Conservation (phyloP, 2,113 vertebrate genomes). For the Oncorhynchus clarkii region DNA sequence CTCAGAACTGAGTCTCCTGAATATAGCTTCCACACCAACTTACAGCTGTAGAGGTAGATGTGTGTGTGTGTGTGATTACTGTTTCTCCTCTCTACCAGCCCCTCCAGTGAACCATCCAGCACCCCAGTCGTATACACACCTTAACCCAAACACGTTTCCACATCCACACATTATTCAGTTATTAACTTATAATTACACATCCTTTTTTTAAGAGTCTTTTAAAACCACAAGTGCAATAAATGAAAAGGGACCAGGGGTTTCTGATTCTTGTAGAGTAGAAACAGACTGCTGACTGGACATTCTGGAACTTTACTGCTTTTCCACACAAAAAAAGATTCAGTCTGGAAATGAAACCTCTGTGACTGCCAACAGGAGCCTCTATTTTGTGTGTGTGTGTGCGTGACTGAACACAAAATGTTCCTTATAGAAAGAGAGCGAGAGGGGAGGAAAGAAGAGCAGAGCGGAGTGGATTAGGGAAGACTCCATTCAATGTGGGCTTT, state of each 20-base stretch:
- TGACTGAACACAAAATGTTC: neutral
- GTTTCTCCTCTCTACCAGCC: constrained; percentile 26
- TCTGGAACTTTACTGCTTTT: constrained; percentile 56
- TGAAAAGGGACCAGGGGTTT: constrained; percentile 41
- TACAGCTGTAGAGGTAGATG: constrained; percentile 42
- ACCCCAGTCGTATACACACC: constrained; percentile 60
- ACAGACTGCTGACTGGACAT: constrained; percentile 43
- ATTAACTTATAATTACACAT: constrained; percentile 63
- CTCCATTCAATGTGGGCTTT: no score
- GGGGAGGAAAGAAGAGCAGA: neutral
- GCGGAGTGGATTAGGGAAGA: neutral
- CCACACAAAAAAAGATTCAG: constrained; percentile 34
- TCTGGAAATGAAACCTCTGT: constrained; percentile 38
- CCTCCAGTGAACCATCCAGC: constrained; percentile 44
- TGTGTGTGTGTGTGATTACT: neutral
- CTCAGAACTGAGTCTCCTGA: constrained; percentile 40
- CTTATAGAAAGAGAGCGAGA: neutral
- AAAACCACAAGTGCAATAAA: constrained; percentile 43
- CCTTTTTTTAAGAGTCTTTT: constrained; percentile 36
- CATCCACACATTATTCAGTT: constrained; percentile 64
- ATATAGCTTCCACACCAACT: constrained; percentile 34
- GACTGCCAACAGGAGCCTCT: constrained; percentile 31
- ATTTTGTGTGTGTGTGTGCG: constrained; percentile 3
- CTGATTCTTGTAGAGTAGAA: constrained; percentile 42
- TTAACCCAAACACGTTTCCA: constrained; percentile 61